Evolutionary conservation across 2,888 invertebrate species (phyloP).

Genomic region (Mimas tiliae): DNA sequence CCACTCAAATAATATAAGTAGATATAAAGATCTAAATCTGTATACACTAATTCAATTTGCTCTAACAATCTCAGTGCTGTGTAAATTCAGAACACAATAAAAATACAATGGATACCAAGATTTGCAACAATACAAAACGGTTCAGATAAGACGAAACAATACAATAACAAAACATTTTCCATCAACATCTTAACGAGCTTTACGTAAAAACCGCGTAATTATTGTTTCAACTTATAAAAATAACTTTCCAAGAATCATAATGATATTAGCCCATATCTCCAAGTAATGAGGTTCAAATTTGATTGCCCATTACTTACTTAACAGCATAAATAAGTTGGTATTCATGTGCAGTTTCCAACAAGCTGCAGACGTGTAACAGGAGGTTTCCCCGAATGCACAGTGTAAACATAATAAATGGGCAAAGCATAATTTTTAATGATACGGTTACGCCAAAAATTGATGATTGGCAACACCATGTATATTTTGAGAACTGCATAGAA

Average conservation of each 20-base stretch:
- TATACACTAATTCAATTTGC: conserved; percentile 8
- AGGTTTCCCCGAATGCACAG: conserved; percentile 56
- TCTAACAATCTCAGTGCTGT: neutral
- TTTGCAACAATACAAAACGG: conserved; percentile 37
- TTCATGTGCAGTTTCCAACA: conserved; percentile 43
- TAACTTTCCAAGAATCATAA: neutral
- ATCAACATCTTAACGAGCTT: conserved; percentile 43
- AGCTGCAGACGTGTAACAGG: conserved; percentile 47
- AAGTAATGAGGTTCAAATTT: conserved; percentile 33
- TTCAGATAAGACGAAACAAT: conserved; percentile 36
- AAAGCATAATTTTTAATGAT: conserved; percentile 56
- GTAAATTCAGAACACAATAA: neutral
- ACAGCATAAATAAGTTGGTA: conserved; percentile 30
- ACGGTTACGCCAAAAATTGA: conserved; percentile 66
- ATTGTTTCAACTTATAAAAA: conserved; percentile 38
- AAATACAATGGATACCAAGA: conserved; percentile 27
- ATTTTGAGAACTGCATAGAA: neutral
- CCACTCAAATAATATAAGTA: neutral
- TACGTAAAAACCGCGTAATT: conserved; percentile 43
- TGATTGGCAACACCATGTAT: conserved; percentile 53
- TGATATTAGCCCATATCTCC: conserved; percentile 11
- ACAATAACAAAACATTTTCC: conserved; percentile 44
- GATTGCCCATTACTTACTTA: conserved; percentile 14
- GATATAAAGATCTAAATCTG: conserved; percentile 1
- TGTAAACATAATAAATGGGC: conserved; percentile 66